phyloP scores from a whole-genome alignment of 2,888 invertebrate genomes.

The Eupeodes latifasciatus region DNA sequence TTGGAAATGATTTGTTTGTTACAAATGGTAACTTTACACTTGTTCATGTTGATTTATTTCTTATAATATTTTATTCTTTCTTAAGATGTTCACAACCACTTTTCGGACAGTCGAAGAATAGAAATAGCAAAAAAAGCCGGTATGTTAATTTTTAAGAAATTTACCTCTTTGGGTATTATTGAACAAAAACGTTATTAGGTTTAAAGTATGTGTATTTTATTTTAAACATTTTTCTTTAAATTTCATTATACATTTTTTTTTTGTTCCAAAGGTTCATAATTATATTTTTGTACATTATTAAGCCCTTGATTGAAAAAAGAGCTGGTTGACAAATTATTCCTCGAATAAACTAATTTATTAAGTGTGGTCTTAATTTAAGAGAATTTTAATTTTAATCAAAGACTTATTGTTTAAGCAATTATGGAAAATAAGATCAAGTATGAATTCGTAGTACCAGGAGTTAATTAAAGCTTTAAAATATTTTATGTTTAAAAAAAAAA shows the following conservation, averaged over 20 bases:
- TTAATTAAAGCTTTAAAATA: too few species aligned
- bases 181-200: slow-evolving; percentile 29
- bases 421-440: too few species aligned
- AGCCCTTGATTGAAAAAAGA: too few species aligned
- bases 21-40: slow-evolving; percentile 81
- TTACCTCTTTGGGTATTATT: slow-evolving; percentile 79
- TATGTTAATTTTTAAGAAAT: slow-evolving; percentile 82
- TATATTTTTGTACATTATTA: background rate
- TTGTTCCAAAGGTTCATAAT: background rate
- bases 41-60: background rate
- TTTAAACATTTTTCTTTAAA: background rate
- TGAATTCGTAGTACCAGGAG: too few species aligned
- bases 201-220: background rate
- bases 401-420: too few species aligned
- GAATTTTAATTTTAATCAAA: too few species aligned
- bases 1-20: slow-evolving; percentile 83
- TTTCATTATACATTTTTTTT: background rate
- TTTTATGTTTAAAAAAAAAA: too few species aligned
- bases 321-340: too few species aligned
- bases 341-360: too few species aligned
- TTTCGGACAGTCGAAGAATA: slow-evolving; percentile 81
- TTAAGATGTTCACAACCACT: slow-evolving; percentile 83
- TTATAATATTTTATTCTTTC: slow-evolving; percentile 15
- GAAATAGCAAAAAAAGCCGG: slow-evolving; percentile 81
- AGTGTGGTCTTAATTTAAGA: background rate